Base-by-base conservation (phyloP, 37 sponge, comb jelly and placozoan species). In the Chondrosia reniformis region DNA sequence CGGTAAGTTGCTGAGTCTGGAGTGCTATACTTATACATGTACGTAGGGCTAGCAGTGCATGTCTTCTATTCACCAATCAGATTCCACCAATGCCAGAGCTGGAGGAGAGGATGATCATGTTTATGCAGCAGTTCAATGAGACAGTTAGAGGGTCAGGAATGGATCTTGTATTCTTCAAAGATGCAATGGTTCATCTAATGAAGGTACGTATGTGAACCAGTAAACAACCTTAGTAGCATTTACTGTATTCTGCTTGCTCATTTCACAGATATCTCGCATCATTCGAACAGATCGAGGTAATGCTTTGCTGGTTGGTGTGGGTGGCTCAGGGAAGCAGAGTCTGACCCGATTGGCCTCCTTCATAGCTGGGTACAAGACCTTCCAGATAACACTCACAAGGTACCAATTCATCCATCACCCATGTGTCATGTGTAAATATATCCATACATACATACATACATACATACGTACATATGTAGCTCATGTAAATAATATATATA, bases 131-230 rank as follows among this genome's bases (percentile, higher is more conserved):
- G 81, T 99, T 86, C 83, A 99, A 99, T 81, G 96, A 99, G 75
- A 95, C 94, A 21, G 86, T 99, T 0, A 78, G 99, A 39, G 99
- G 99, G 25, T 76, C 99, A 32, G 97, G 94, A 15, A 93, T 99
- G 99, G 99, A 99, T 58, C 90, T 99, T 33, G 99, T 99, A 46
- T 99, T 99, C 90, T 99, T 99, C 92, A 95, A 95, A 56, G 99
- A 99, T 73, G 99, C 99, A 45, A 93, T 95, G 88, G 88, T 99
- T 22, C 99, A 99, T 72, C 87, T 99, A 25, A 78, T 96, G 15
- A 93, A 90, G 81, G 81, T 81, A 33, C 9, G 66, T 41, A 73
- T 38, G 45, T 73, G 79, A 28, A 24, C 37, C 22, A 55, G 77
- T 8, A 24, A 33, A 58, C 58, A 9, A 61, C 27, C 27, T 61